Conservation (phyloP, 2,797 vertebrate genomes). For the Neomorphus geoffroyi region DNA sequence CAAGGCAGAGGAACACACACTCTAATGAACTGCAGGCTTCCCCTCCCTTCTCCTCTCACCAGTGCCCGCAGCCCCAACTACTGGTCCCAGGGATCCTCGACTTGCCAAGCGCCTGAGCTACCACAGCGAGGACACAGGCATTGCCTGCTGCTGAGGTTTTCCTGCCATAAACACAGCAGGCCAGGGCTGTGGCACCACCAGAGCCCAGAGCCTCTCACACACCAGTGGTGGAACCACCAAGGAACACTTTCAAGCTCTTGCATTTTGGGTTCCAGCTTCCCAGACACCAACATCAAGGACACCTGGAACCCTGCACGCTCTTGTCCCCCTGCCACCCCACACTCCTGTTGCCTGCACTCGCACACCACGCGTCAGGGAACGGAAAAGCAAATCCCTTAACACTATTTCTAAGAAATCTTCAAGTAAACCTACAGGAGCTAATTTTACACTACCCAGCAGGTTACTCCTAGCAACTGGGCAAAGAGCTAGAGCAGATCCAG, state of each 20-base stretch:
- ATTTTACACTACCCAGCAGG: not conserved
- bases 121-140: accelerated
- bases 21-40: not conserved
- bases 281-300: not conserved
- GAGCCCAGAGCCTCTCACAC: not conserved
- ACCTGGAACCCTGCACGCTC: not conserved
- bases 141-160: not conserved
- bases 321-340: not conserved
- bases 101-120: not conserved
- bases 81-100: not conserved
- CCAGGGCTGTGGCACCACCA: not conserved
- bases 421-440: not conserved
- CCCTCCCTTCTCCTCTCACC: not conserved
- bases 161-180: not conserved
- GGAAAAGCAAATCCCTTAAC: not conserved
- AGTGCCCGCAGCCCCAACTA: not conserved
- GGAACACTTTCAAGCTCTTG: not conserved
- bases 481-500: not conserved
- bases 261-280: not conserved
- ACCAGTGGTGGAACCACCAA: not conserved
- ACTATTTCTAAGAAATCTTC: not conserved
- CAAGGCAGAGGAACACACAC: not conserved
- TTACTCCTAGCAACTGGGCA: not conserved
- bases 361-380: accelerated
- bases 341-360: accelerated